Evolutionary conservation across 2,888 invertebrate genomes (phyloP).

Genomic region (Caenorhabditis wallacei): DNA sequence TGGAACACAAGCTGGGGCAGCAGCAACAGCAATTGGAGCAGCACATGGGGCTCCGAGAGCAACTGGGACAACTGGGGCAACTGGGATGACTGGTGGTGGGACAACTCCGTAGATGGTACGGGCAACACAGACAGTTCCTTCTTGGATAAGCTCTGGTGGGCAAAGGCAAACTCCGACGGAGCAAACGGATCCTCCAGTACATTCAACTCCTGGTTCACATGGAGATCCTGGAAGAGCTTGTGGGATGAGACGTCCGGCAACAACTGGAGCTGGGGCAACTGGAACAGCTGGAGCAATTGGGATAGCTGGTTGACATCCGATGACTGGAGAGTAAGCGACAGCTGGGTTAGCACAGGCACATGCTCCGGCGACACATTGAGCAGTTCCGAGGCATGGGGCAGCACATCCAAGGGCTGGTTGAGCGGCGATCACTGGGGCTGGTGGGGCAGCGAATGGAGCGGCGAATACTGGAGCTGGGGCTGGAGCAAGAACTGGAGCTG

Average conservation of each 20-base stretch:
- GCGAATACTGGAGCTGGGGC: conserved; percentile 70
- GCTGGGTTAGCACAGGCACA: conserved; percentile 78
- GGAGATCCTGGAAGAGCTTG: conserved; percentile 79
- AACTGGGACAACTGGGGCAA: conserved; percentile 66
- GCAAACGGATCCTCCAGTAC: conserved; percentile 83
- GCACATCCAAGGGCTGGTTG: conserved; percentile 69
- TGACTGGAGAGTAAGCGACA: conserved; percentile 72
- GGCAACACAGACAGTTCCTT: conserved; percentile 82
- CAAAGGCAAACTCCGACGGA: conserved; percentile 82
- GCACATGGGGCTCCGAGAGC: conserved; percentile 75
- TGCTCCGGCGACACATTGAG: conserved; percentile 75
- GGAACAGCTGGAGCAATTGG: conserved; percentile 65
- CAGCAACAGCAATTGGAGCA: conserved; percentile 63
- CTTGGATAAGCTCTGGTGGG: conserved; percentile 82
- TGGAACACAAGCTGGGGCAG: conserved; percentile 71
- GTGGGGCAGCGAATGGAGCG: conserved; percentile 54
- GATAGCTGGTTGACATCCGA: conserved; percentile 67
- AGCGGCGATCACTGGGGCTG: conserved; percentile 64
- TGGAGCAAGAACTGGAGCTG: conserved; percentile 52
- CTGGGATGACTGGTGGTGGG: conserved; percentile 75
- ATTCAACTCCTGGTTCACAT: conserved; percentile 83
- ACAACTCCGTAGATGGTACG: conserved; percentile 82
- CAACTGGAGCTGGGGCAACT: conserved; percentile 75
- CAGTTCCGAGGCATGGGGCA: conserved; percentile 72
- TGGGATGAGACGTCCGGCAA: conserved; percentile 81